Conservation (phyloP, 1,140 invertebrate genomes). For the Drosophila bocki region DNA sequence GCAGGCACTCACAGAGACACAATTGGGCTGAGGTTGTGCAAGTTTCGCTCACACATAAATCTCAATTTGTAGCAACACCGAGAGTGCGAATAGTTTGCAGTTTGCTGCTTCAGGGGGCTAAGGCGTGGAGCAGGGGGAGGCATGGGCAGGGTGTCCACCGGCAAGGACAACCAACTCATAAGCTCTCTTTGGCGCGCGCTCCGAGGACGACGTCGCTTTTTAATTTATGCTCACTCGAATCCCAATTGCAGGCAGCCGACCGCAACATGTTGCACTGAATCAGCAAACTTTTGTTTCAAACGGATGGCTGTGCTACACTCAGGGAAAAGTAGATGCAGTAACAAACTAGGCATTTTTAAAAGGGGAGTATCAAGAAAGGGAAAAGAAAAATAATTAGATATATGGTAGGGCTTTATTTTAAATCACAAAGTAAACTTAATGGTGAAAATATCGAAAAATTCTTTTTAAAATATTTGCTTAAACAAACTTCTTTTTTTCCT, state of each 20-base stretch:
- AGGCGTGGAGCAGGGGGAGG: not conserved
- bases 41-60: conserved; percentile 78
- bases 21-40: conserved; percentile 80
- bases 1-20: conserved; percentile 32
- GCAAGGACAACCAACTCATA: conserved; percentile 58
- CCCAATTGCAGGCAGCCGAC: conserved; percentile 76
- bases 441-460: no score
- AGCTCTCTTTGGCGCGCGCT: conserved; percentile 24
- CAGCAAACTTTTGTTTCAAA: conserved; percentile 50
- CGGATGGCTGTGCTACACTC: conserved; percentile 4
- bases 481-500: no score
- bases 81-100: conserved; percentile 77
- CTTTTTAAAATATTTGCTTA: no score
- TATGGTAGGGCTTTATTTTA: no score
- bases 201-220: conserved; percentile 52
- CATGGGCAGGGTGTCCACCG: conserved; percentile 11
- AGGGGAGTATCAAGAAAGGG: no score
- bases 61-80: conserved; percentile 79
- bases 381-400: no score
- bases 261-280: conserved; percentile 77
- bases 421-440: no score
- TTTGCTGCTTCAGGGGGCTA: conserved; percentile 21
- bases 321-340: not conserved
- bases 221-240: conserved; percentile 81
- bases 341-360: not conserved